Base-by-base conservation (phyloP, 2,888 invertebrate species). In the Macrophya annulata region DNA sequence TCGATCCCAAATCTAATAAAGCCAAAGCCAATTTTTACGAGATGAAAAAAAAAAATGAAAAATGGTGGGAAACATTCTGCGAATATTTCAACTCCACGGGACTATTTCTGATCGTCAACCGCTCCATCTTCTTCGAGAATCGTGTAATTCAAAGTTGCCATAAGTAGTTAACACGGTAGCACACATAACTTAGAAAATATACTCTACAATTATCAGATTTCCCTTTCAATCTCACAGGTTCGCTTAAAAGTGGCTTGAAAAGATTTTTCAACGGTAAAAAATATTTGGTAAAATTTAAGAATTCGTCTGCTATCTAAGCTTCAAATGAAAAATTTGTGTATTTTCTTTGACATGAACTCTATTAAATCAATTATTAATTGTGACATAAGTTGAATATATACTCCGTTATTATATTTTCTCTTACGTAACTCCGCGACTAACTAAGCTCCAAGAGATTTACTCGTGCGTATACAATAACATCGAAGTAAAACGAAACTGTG, bases 1-100 rank as follows among this genome's bases (percentile, higher is more conserved):
- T n/a, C 71, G 43, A 45, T 17, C 74, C 31, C 37, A 55, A 77
- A 77, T 77, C 77, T 55, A 77, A 77, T 77, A 77, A 77, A 31
- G 37, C 31, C 77, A 37, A 77, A 51, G n/a, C 37, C 77, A 21
- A 55, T 55, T 51, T 51, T 10, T 51, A 31, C 55, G 4, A 37
- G 37, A 17, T 43, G 31, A 31, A 31, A 74, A 55, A 31, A 74
- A 3, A 31, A 31, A 31, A 31, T 2, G 3, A 31, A 31, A 21
- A 12, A 74, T 45, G 10, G 72, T 45, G 0, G 72, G 72, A 6
- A 8, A 45, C 12, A 45, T 55, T 55, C 51, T 17, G 51, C 15
- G 43, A 31, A 55, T 51, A 51, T 31, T 76, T 6, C 51, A 68
- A 43, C 45, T 43, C n/a, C 43, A 10, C 62, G 25, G 12, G 43